Evolutionary conservation across 2,888 invertebrate species (phyloP), one percentile per base, ranked within the genome.

Genomic region (Pandemis corylana): DNA sequence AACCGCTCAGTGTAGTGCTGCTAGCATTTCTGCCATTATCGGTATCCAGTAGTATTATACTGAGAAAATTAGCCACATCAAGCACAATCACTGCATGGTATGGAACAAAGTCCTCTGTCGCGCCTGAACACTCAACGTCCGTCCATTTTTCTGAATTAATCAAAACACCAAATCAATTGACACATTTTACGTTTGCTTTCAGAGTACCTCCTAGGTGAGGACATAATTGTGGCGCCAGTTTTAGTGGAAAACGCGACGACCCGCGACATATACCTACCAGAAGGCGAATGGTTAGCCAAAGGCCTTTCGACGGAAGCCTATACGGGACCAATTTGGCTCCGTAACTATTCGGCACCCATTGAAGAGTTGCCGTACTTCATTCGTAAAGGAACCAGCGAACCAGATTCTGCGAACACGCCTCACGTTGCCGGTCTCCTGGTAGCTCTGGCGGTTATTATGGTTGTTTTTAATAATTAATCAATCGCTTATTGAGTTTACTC

Each of bases 121-220:
- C 28, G 28, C 2, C 28, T 36, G 44, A 7, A 7, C 10, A 10
- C 49, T 12, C 12, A 2, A 49, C 5, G n/a, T 13, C n/a, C 70
- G 10, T 15, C 28, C 7, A 10, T 59, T 28, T 28, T 28, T 59
- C 59, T 28, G 13, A 49, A 5, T 13, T 49, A 49, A 1, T 1
- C 7, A 7, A n/a, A 51, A n/a, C 51, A 7, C 53, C 13, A 13
- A n/a, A 6, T 15, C 7, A 7, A 1, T n/a, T 20, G 2, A 56
- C 7, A 15, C 15, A 20, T 20, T 20, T 56, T 56, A 20, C 56
- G 6, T 15, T 56, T 56, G 56, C 20, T 56, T 56, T 5, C 92
- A 98, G 97, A 98, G 89, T 98, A 96, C 84, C 91, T 98, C 36
- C 93, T 98, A 10, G 98, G 98, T 4, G 96, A 97, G 79, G 94